Conservation (phyloP, 1,140 invertebrate species). For the Bradysia coprophila region DNA sequence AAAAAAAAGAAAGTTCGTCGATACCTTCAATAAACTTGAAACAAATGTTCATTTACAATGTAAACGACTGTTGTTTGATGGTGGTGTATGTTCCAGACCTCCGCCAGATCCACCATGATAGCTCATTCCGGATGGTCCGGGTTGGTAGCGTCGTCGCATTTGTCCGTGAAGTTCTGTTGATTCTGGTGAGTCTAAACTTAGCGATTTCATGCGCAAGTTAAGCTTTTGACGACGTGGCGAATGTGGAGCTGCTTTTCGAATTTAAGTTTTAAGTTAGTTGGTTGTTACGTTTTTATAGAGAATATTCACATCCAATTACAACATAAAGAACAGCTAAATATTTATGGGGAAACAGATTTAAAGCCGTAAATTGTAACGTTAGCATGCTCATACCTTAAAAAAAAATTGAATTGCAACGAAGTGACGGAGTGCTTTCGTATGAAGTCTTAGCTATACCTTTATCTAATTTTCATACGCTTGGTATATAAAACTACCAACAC, state of each 20-base stretch:
- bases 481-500: no score
- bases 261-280: conserved; percentile 1
- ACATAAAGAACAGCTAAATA: no score
- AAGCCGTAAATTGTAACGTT: no score
- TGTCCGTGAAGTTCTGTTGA: conserved; percentile 63
- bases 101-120: conserved; percentile 27
- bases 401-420: no score
- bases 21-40: background rate
- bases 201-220: conserved; percentile 93
- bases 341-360: no score
- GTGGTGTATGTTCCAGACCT: conserved; percentile 28
- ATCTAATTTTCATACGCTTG: no score
- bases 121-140: conserved; percentile 14
- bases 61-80: conserved; percentile 24
- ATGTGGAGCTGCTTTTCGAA: conserved; percentile 60
- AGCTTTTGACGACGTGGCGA: conserved; percentile 88
- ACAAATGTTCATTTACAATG: conserved; percentile 23
- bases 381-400: no score
- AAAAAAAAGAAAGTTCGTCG: conserved; percentile 2
- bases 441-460: no score
- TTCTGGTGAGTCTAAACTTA: conserved; percentile 89
- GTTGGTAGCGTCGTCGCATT: conserved; percentile 39
- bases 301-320: no score
- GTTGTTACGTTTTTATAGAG: conserved; percentile 6
- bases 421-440: no score